phyloP scores from a whole-genome alignment of 2,113 vertebrate genomes.

The Alaudala cheleensis region DNA sequence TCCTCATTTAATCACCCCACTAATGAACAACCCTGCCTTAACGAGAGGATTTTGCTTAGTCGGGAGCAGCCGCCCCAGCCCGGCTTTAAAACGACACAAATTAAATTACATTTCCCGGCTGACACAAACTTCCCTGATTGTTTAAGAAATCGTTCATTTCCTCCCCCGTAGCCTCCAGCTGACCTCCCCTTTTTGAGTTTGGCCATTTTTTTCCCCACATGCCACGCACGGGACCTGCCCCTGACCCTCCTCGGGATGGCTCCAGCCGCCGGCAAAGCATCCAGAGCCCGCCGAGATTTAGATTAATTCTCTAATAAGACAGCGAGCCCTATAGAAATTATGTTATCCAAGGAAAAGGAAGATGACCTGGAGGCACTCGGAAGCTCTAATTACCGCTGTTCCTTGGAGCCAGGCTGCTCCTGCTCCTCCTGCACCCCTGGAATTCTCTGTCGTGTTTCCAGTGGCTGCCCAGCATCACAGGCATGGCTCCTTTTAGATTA shows the following conservation, averaged over 20 bases:
- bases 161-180: conserved; percentile 15
- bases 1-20: not conserved
- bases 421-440: not conserved
- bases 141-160: conserved; percentile 35
- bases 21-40: not conserved
- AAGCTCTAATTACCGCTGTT: not conserved
- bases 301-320: conserved; percentile 32
- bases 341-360: not conserved
- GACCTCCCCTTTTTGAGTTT: conserved; percentile 14
- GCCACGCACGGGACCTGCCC: not conserved
- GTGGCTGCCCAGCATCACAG: not conserved
- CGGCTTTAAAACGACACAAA: not conserved
- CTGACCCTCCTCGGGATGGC: conserved; percentile 21
- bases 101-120: conserved; percentile 38
- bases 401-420: not conserved
- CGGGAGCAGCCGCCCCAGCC: not conserved
- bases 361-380: not conserved
- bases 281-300: not conserved
- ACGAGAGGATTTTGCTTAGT: conserved; percentile 14
- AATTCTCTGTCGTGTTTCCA: not conserved
- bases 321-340: conserved; percentile 10
- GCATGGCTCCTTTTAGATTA: not conserved
- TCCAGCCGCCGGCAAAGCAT: not conserved
- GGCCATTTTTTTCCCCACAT: not conserved
- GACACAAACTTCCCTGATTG: conserved; percentile 18